Conservation (phyloP, 1,140 invertebrate genomes). For the Capitella teleta region DNA sequence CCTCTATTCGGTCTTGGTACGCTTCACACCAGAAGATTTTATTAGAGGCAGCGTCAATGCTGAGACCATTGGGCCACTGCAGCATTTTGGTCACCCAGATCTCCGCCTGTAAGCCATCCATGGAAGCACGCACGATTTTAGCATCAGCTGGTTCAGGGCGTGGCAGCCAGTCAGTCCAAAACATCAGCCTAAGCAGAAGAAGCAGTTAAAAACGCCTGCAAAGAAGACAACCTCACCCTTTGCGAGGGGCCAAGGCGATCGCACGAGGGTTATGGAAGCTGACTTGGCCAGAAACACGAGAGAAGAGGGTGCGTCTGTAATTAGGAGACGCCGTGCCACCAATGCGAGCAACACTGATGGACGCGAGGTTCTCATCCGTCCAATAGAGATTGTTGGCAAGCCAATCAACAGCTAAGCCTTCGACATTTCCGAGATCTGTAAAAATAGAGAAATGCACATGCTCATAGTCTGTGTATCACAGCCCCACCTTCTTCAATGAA, state of each 20-base stretch:
- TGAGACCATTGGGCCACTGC: slow-evolving; percentile 58
- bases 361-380: slow-evolving; percentile 56
- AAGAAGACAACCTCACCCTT: slow-evolving; percentile 51
- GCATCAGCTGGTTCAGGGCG: slow-evolving; percentile 89
- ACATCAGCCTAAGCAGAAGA: slow-evolving; percentile 16
- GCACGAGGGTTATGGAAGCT: slow-evolving; percentile 88
- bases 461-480: background rate
- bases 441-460: background rate
- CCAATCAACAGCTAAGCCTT: slow-evolving; percentile 93
- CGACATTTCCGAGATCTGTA: slow-evolving; percentile 53
- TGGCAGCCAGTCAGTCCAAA: slow-evolving; percentile 94
- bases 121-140: slow-evolving; percentile 71
- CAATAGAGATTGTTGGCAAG: slow-evolving; percentile 84
- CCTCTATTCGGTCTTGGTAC: slow-evolving; percentile 61
- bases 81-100: slow-evolving; percentile 58
- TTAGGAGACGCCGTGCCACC: slow-evolving; percentile 45
- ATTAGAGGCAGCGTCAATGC: slow-evolving; percentile 50
- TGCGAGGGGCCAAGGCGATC: slow-evolving; percentile 53
- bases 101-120: slow-evolving; percentile 74
- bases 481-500: slow-evolving; percentile 28
- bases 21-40: slow-evolving; percentile 60
- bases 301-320: no score
- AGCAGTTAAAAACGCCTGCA: background rate
- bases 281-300: slow-evolving; percentile 71
- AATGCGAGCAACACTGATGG: slow-evolving; percentile 53